These are phyloP conservation scores for Cryptoprocta ferox DNA, from an alignment of 2,797 vertebrate genomes.

Conservation along the genomic window DNA sequence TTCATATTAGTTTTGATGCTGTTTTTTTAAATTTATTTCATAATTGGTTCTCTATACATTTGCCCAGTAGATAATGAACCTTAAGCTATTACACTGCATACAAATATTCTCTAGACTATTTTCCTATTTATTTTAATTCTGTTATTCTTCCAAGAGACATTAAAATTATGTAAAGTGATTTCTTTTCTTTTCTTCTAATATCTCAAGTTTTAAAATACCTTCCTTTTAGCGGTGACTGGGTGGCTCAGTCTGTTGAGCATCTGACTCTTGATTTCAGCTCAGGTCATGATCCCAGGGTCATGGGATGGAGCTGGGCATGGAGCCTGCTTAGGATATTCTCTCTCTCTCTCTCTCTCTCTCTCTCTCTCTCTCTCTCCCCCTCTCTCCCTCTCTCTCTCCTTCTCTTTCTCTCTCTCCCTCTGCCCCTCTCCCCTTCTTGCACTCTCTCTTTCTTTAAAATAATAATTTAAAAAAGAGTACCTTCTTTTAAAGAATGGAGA, in stretches of 20 bases:
- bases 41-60: conserved; percentile 54
- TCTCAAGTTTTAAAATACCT: background rate
- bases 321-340: no score
- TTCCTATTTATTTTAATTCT: conserved; percentile 20
- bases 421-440: no score
- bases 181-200: conserved; percentile 39
- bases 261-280: no score
- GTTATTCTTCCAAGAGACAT: conserved; percentile 25
- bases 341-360: no score
- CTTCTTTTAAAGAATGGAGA: background rate
- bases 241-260: no score
- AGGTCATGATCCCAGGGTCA: no score
- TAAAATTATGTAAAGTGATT: background rate
- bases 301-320: no score
- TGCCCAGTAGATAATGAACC: conserved; percentile 12
- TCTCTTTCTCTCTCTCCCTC: no score
- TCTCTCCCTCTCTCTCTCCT: no score
- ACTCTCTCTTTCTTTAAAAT: no score
- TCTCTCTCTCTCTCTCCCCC: no score
- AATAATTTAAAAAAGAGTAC: background rate
- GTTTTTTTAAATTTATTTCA: background rate
- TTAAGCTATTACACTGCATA: background rate
- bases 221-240: background rate
- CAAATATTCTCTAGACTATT: background rate
- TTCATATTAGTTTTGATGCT: background rate